Evolutionary conservation across 2,888 invertebrate species (phyloP), one percentile per base, ranked within the genome.

Genomic region (Lasioglossum zephyrum): DNA sequence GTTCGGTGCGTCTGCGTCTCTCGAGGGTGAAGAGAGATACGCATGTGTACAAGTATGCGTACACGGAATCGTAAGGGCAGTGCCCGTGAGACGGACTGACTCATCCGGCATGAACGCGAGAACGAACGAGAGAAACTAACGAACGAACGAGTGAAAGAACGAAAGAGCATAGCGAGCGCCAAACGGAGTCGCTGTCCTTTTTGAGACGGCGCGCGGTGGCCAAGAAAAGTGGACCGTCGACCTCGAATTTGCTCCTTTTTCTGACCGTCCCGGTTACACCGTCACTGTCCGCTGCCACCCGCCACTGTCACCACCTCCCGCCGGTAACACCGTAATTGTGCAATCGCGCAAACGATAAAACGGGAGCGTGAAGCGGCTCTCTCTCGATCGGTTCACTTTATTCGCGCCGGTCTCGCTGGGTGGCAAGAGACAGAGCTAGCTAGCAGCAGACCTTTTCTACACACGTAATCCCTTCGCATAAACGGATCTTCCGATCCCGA

Each of bases 201-300:
- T 85, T 87, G 78, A 82, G 49, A 22, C 69, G 63, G 63, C 63
- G 63, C 63, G 63, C 63, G 63, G 31, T 77, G 79, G n/a, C 75
- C 81, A 89, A 90, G 89, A 91, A 90, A 90, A 92, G 87, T 91
- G 88, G 90, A 92, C 90, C 91, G 80, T 87, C 88, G 90, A 91
- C 91, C 91, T 87, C 91, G 87, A 91, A 89, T 80, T 81, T 83
- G 41, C 66, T 77, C 53, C 72, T 73, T 79, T 47, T 82, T 41
- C 47, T 79, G 49, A 31, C 57, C 13, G 72, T 73, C 47, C 57
- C n/a, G 63, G 77, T 70, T 73, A 47, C 36, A 84, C 81, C 57
- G 57, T 57, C 57, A 57, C n/a, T n/a, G 57, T 57, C n/a, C 57
- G n/a, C 57, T 4, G 81, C 80, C 69, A 57, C 31, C 53, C 88